Evolutionary conservation across 1,140 invertebrate species (phyloP).

Genomic region (Leptinotarsa texana): DNA sequence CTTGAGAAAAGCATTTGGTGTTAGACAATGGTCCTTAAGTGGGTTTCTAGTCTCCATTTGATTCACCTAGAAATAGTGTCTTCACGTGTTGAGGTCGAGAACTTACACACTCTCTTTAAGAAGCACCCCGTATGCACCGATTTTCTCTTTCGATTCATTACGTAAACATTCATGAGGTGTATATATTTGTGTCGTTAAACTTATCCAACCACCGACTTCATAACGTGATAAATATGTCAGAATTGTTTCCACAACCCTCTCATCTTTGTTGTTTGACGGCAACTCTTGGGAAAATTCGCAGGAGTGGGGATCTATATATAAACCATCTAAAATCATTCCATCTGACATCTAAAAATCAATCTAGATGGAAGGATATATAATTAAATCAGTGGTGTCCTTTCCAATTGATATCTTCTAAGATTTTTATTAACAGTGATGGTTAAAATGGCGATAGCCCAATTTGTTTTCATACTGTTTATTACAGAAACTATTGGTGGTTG

Average conservation of each 20-base stretch:
- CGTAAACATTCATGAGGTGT: not conserved
- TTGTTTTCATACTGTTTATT: not conserved
- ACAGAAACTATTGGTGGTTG: not conserved
- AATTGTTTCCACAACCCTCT: not conserved
- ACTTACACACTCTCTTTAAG: too few species aligned
- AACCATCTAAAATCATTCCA: not conserved
- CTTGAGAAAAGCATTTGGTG: too few species aligned
- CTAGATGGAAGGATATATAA: too few species aligned
- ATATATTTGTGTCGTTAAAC: not conserved
- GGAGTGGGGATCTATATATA: constrained; percentile 5
- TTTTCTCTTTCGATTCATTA: not conserved
- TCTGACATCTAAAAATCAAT: not conserved
- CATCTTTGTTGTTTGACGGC: not conserved
- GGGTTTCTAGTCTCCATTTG: too few species aligned
- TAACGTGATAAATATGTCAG: constrained; percentile 6
- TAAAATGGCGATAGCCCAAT: not conserved
- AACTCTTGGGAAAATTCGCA: not conserved
- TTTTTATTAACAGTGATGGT: not conserved
- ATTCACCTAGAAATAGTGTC: too few species aligned
- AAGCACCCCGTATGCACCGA: not conserved
- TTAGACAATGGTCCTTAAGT: too few species aligned
- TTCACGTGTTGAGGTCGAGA: too few species aligned
- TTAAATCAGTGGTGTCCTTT: too few species aligned
- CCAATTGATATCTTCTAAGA: too few species aligned
- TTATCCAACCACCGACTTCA: not conserved